A percentile compares a stretch with the other conserved stretches of the same genome.
phyloP scores from a whole-genome alignment of 2,797 vertebrate genomes.

The Tadarida brasiliensis region DNA sequence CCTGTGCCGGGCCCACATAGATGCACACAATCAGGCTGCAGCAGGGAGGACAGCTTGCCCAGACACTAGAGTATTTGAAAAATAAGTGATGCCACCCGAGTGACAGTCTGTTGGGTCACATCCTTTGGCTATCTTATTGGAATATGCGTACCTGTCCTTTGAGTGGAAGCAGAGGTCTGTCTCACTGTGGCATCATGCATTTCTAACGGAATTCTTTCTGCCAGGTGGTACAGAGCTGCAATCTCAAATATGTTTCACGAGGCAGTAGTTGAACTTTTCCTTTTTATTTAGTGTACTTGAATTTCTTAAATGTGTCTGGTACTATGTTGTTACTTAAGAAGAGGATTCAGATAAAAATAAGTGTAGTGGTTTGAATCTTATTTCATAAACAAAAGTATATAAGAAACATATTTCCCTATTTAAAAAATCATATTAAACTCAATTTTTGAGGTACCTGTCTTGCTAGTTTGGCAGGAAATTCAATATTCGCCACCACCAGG shows the following conservation, averaged over 20 bases:
- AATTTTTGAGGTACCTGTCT: background rate
- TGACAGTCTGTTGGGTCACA: fast-evolving
- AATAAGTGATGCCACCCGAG: background rate
- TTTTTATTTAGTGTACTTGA: background rate
- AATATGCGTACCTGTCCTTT: background rate
- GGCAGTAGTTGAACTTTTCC: background rate
- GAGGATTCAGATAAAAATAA: constrained; percentile 8
- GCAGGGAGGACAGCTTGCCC: background rate
- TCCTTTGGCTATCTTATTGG: background rate
- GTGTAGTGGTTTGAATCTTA: background rate
- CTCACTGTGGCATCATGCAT: background rate
- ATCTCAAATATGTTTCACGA: background rate
- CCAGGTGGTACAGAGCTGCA: background rate
- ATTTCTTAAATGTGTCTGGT: background rate
- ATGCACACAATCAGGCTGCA: background rate
- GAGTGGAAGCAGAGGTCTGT: too few species aligned
- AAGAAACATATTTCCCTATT: background rate
- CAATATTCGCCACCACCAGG: too few species aligned
- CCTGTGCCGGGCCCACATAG: background rate
- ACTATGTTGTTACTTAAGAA: background rate
- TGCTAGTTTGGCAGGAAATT: background rate
- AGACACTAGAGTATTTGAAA: background rate
- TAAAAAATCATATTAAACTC: background rate
- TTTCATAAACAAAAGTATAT: background rate
- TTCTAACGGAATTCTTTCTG: background rate